A percentile compares a stretch with the other conserved stretches of the same genome.
phyloP scores from a whole-genome alignment of 2,888 invertebrate species.

The Athripsodes cinereus region DNA sequence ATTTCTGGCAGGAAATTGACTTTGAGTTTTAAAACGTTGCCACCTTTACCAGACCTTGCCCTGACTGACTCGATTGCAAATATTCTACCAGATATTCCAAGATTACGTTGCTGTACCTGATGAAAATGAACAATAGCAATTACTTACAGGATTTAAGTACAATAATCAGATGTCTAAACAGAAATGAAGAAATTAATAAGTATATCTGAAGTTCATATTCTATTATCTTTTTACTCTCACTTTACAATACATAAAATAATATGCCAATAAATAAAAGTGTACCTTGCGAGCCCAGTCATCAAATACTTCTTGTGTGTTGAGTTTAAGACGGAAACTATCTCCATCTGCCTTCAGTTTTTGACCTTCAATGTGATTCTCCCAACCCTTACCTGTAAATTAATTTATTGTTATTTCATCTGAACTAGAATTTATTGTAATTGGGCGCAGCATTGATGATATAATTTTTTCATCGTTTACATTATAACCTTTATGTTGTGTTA shows the following conservation, averaged over 20 bases:
- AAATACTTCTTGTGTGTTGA: slow-evolving; percentile 95
- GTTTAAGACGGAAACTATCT: slow-evolving; percentile 92
- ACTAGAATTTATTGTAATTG: neutral
- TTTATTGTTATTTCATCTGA: neutral
- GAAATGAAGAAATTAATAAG: too few species aligned
- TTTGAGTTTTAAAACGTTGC: slow-evolving; percentile 81
- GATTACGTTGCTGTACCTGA: slow-evolving; percentile 82
- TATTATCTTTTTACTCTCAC: neutral
- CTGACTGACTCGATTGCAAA: slow-evolving; percentile 86
- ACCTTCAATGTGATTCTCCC: slow-evolving; percentile 99
- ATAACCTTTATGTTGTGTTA: too few species aligned
- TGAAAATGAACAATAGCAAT: neutral
- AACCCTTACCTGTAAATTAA: slow-evolving; percentile 69
- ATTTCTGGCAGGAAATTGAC: slow-evolving; percentile 97
- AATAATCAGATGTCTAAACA: neutral
- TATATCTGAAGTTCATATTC: too few species aligned
- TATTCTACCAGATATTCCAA: slow-evolving; percentile 90
- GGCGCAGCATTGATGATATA: too few species aligned
- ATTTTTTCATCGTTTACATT: too few species aligned
- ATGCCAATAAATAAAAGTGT: neutral
- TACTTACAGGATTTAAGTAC: too few species aligned
- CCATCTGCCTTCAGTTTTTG: slow-evolving; percentile 96
- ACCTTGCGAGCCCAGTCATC: slow-evolving; percentile 95
- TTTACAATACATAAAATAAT: too few species aligned
- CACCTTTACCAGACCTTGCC: slow-evolving; percentile 69